Base-by-base conservation (phyloP, 2,797 vertebrate species). In the Mormyrops boulengeri region DNA sequence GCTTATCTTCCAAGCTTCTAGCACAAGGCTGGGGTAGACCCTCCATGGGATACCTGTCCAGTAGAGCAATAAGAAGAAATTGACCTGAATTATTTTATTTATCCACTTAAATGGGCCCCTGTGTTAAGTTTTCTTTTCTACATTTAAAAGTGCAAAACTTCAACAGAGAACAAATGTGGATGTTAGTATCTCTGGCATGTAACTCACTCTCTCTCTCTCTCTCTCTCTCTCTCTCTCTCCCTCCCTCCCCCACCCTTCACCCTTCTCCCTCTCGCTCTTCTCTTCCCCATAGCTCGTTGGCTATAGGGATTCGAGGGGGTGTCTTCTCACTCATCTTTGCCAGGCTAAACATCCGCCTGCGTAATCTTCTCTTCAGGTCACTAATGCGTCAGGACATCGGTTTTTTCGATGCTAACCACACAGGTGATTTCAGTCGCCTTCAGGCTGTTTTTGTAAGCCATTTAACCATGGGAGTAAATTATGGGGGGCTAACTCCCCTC, bases 401-500 rank as follows among this genome's bases (percentile, higher is more conserved):
- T 89, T 99, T 99, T 95, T 99, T 97, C 92, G 98, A 99, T 19
- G 95, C 97, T 91, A 99, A 98, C 90, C 98, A 98, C 86, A 99
- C 98, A 95, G 98, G 98, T 99, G 90, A 92, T 60, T 38, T 53
- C 38, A 17, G 0, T 60, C 1, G 8, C 5, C 26, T 50, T 49
- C 4, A n/a, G 5, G 47, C 47, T 26, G 2, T 22, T 30, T 85
- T 50, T 85, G 6, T 85, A 12, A 49, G 19, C 14, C 4, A 60
- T 84, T 60, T 84, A 60, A 52, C 52, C 26, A 47, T 9, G 26
- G 60, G 22, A 22, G 7, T 62, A 62, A 62, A 62, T 22, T 26
- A 11, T 26, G 8, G n/a, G 57, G n/a, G 22, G 6, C 26, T 55
- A 55, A 4, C 52, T 17, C 53, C 17, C 53, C n/a, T 7, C 57